Percentiles rank a stretch among this genome's conserved stretches.
phyloP scores from a whole-genome alignment of 2,888 invertebrate species.

The Cantharis rustica region DNA sequence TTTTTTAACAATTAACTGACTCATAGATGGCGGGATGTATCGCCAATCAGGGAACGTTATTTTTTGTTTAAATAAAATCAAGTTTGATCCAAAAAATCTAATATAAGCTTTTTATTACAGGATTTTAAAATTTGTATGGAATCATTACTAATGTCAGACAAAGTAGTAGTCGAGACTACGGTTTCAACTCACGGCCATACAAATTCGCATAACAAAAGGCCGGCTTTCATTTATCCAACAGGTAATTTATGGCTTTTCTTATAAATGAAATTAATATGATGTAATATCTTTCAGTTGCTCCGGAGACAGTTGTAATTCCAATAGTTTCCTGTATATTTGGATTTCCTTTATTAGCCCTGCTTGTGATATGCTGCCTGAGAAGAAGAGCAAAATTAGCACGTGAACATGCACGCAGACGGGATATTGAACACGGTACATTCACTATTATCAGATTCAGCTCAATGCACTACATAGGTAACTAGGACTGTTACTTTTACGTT shows the following conservation, averaged over 20 bases:
- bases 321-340: constrained; percentile 90
- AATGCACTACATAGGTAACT: constrained; percentile 72
- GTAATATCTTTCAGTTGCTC: constrained; percentile 70
- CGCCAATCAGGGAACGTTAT: too few relatives aligned
- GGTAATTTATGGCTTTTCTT: constrained; percentile 55
- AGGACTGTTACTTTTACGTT: constrained; percentile 32
- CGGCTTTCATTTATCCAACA: constrained; percentile 72
- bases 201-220: constrained; percentile 63
- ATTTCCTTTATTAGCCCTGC: constrained; percentile 82
- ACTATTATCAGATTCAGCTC: constrained; percentile 79
- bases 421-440: constrained; percentile 81
- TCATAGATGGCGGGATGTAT: too few relatives aligned
- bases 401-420: constrained; percentile 79
- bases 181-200: constrained; percentile 17
- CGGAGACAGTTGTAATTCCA: constrained; percentile 86
- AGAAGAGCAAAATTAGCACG: constrained; percentile 82
- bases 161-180: constrained; percentile 20
- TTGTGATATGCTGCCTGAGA: constrained; percentile 85
- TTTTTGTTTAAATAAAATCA: too few relatives aligned
- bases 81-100: neutral
- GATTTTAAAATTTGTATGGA: neutral
- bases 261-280: neutral
- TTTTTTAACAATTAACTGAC: too few relatives aligned
- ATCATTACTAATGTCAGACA: constrained; percentile 19
- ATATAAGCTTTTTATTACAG: neutral